phyloP scores from a whole-genome alignment of 2,113 vertebrate genomes.

The Ranitomeya imitator region DNA sequence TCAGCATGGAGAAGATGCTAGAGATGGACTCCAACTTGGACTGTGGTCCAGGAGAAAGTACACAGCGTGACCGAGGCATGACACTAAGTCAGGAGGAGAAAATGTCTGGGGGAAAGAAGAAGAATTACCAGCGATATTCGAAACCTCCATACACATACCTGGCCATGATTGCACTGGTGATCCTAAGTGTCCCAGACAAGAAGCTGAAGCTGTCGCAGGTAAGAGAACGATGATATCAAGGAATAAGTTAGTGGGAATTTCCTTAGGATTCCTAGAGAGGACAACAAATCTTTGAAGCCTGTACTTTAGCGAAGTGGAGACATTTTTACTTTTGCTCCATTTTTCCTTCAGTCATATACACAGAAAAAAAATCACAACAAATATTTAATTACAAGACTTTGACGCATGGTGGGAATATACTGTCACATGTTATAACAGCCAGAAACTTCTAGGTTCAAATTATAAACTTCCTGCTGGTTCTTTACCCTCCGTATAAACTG shows the following conservation, averaged over 20 bases:
- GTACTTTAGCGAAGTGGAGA: not conserved
- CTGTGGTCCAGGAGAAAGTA: not conserved
- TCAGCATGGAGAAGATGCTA: not conserved
- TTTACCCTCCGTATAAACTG: too few species aligned
- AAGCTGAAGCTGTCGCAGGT: not conserved
- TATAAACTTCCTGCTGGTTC: too few species aligned
- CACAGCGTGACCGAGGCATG: not conserved
- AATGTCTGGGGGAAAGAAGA: conserved; percentile 63
- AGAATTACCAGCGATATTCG: conserved; percentile 86
- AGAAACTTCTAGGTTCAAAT: too few species aligned
- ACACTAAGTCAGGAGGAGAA: not conserved
- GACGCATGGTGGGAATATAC: too few species aligned
- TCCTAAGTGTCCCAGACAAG: conserved; percentile 72
- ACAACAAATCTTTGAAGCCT: not conserved
- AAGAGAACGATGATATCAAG: not conserved
- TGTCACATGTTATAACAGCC: too few species aligned
- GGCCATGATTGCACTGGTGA: conserved; percentile 90
- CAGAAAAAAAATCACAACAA: too few species aligned
- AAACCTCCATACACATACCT: conserved; percentile 91
- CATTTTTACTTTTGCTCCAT: too few species aligned
- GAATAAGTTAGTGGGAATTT: too few species aligned
- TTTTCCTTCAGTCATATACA: too few species aligned
- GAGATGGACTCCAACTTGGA: not conserved
- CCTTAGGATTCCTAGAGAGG: not conserved
- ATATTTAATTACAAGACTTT: too few species aligned